Evolutionary conservation across 1,140 invertebrate species (phyloP).

Genomic region (Homarus americanus): DNA sequence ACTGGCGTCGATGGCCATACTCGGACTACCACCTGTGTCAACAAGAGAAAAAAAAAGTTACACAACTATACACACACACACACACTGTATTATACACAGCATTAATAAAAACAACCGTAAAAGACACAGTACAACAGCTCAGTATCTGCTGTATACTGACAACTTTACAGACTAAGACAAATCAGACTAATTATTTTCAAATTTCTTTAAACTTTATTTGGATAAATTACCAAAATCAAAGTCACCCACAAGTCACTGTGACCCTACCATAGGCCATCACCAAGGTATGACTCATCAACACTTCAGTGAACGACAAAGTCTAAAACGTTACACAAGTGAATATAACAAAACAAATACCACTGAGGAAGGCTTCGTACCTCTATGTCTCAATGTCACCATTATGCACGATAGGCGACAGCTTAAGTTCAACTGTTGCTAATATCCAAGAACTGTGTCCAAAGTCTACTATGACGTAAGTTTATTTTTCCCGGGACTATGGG

Average conservation of each 20-base stretch:
- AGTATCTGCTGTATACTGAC: too few species aligned
- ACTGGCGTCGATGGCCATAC: constrained; percentile 68
- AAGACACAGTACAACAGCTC: too few species aligned
- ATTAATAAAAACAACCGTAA: too few species aligned
- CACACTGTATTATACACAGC: too few species aligned
- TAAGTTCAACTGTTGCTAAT: neutral
- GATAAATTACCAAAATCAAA: too few species aligned
- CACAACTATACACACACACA: too few species aligned
- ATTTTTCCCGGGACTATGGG: neutral
- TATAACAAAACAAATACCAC: neutral
- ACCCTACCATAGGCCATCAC: too few species aligned
- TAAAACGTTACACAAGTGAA: neutral
- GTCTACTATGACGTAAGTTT: neutral
- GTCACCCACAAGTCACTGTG: too few species aligned
- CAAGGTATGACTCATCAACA: too few species aligned
- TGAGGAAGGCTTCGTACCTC: constrained; percentile 5
- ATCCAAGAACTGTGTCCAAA: neutral
- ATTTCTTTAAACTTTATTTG: too few species aligned
- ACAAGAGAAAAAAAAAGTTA: neutral
- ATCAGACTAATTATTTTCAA: too few species aligned
- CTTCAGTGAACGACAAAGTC: neutral
- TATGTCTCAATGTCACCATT: constrained; percentile 46
- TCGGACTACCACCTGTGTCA: constrained; percentile 48
- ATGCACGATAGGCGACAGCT: neutral
- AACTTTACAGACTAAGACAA: too few species aligned